phyloP scores from a whole-genome alignment of 2,888 invertebrate species.

The Apodemia zela region DNA sequence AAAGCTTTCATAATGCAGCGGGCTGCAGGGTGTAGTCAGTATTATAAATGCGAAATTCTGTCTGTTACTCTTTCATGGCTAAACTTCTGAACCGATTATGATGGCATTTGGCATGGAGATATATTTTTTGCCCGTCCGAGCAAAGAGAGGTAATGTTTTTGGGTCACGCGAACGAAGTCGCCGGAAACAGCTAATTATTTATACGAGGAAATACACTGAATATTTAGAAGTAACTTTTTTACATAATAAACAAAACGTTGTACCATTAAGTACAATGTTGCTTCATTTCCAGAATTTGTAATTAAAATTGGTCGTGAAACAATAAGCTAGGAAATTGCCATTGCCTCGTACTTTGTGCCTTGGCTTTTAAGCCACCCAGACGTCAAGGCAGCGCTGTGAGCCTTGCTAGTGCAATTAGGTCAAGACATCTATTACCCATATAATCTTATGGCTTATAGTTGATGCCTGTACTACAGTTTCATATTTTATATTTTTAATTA shows the following conservation, averaged over 20 bases:
- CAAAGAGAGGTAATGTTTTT: no score
- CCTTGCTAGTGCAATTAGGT: constrained; percentile 18
- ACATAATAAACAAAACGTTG: background rate
- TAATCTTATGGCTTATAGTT: constrained; percentile 13
- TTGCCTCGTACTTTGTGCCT: constrained; percentile 15
- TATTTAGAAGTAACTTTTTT: no score
- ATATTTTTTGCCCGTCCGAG: no score
- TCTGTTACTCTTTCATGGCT: no score
- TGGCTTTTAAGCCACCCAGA: constrained; percentile 19
- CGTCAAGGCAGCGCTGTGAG: constrained; percentile 8
- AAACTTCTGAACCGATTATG: no score
- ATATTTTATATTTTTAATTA: constrained; percentile 9
- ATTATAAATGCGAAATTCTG: no score
- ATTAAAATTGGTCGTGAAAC: constrained; percentile 9
- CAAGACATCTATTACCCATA: constrained; percentile 16
- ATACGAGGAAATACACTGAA: no score
- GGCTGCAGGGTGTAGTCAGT: no score
- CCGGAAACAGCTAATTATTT: no score
- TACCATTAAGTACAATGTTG: background rate
- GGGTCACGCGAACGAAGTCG: no score
- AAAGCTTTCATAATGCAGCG: no score
- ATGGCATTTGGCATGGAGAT: no score
- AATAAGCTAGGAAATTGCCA: constrained; percentile 18
- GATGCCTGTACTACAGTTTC: constrained; percentile 12
- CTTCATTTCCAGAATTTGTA: background rate